These are phyloP conservation scores for Heliconius ismenius DNA, from an alignment of 2,888 invertebrate genomes.

Conservation along the genomic window DNA sequence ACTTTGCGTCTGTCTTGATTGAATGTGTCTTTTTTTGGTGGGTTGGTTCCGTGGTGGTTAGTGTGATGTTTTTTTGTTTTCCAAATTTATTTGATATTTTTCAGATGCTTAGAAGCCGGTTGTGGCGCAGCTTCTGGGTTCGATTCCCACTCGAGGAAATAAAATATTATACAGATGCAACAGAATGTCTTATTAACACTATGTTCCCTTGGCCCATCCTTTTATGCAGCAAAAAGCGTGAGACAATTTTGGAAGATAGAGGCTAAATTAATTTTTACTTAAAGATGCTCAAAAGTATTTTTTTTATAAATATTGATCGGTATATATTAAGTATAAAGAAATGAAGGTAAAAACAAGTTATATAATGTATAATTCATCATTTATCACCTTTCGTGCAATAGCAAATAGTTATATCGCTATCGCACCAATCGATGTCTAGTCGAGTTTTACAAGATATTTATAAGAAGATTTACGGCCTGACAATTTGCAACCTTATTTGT, in stretches of 20 bases:
- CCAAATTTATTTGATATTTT: too few relatives aligned
- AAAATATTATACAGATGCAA: too few relatives aligned
- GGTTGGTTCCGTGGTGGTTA: not conserved
- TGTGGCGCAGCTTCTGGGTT: too few relatives aligned
- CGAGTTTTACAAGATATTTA: not conserved
- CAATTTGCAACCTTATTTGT: not conserved
- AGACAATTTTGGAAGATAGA: too few relatives aligned
- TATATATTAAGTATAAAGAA: not conserved
- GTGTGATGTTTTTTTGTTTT: not conserved
- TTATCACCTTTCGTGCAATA: not conserved
- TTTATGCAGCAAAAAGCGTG: too few relatives aligned
- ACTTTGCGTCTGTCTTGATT: slow-evolving; percentile 38
- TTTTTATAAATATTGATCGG: not conserved
- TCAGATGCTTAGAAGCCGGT: too few relatives aligned
- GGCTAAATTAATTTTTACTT: not conserved
- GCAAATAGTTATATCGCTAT: not conserved
- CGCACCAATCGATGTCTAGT: not conserved
- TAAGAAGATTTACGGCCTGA: not conserved
- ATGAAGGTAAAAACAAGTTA: not conserved
- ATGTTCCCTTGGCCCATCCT: too few relatives aligned
- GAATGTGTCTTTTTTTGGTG: slow-evolving; percentile 28
- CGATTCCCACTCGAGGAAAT: too few relatives aligned
- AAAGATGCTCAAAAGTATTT: not conserved
- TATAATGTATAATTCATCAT: not conserved
- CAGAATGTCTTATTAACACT: too few relatives aligned